Evolutionary conservation across 2,113 vertebrate genomes (phyloP), one percentile per base, ranked within the genome.

Genomic region (Malurus elegans): DNA sequence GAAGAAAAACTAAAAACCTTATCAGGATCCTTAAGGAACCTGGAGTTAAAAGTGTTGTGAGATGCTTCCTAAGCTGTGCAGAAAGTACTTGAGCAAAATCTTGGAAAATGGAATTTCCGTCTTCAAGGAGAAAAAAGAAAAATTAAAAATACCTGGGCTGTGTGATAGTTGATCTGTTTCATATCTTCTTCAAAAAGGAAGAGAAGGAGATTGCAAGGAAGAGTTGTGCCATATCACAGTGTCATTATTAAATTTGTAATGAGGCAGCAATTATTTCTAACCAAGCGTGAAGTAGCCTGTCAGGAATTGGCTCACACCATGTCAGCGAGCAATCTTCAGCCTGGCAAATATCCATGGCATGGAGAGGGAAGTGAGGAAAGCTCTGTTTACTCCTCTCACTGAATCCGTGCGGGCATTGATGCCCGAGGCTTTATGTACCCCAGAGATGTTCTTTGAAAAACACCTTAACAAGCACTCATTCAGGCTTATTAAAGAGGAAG

Each of bases 241-340:
- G 44, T 66, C 53, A 28, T 69, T 91, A 95, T 93, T 86, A 86
- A 84, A 95, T 94, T 72, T 47, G 66, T 65, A 87, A 82, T 19
- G 62, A 92, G 84, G 53, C 81, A 94, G 62, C 50, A 42, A 51
- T 89, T 83, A 76, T 67, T 96, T 58, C 76, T 72, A 73, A 65
- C 75, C 67, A 42, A 29, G 91, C 53, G 1, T 86, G 88, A 95
- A 93, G 86, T 3, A 70, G 70, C 67, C 29, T 7, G 73, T 44
- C 67, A 86, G 70, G 79, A 57, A 48, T 48, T 57, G 76, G 57
- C 76, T 89, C 83, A 19, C 62, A 47, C 56, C n/a, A 0, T 48
- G 85, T 54, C 53, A 73, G 56, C 2, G 31, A 94, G 79, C 34
- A 7, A 8, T 70, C 89, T 44, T 18, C 69, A 66, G 56, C 8